Base-by-base conservation (phyloP, 2,888 invertebrate genomes). In the Diaprepes abbreviatus region DNA sequence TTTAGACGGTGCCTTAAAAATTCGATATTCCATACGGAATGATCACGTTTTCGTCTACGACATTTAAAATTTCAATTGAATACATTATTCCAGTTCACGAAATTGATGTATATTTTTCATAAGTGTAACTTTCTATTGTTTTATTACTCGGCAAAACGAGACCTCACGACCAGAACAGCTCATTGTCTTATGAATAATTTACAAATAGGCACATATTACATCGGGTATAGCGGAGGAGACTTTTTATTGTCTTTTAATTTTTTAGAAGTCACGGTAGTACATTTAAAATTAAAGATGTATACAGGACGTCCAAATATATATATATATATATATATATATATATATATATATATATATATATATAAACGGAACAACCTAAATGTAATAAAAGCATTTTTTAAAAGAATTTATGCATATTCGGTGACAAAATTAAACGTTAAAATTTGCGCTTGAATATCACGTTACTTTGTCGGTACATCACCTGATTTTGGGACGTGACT, bases 21-120 rank as follows among this genome's bases (percentile, higher is more conserved):
- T 24, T 55, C 38, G 38, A 55, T 55, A 35, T 36, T 54, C 12
- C n/a, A 17, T 54, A 38, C 17, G 21, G 38, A 55, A 36, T 24
- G 38, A 38, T 55, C 38, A 55, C 38, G 55, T 55, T 55, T 38
- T n/a, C 33, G 24, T 55, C 21, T 38, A 7, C 24, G 12, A 24
- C 36, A 60, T 60, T 60, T 60, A 60, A 60, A 60, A 48, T 35
- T 60, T 50, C 60, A 50, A 21, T 19, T 33, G 60, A 60, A 60
- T 60, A 50, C 60, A 50, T 60, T 60, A 60, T 76, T 75, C 73
- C 74, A 60, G 72, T 76, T 77, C 77, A 77, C 77, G 77, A 77
- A 77, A 74, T 73, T 77, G 77, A 75, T 77, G 77, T 76, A 74
- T 72, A 76, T 75, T 77, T 77, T 77, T 77, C 76, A 75, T 73